These are phyloP conservation scores for Denticeps clupeoides DNA, from an alignment of 2,797 vertebrate species.

Conservation along the genomic window DNA sequence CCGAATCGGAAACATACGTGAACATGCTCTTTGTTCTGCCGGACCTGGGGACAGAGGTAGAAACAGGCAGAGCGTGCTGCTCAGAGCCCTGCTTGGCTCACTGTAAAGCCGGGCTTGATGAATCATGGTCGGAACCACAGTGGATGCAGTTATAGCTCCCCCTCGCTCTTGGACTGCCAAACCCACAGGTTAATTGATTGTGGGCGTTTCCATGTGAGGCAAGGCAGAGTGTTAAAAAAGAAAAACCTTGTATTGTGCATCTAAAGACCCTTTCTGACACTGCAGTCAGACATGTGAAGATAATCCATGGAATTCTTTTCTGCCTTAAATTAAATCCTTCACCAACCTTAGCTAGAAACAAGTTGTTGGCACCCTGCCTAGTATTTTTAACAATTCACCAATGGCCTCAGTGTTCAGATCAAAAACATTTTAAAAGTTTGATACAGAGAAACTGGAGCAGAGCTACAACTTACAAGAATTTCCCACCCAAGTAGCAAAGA, in stretches of 20 bases:
- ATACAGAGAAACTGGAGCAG: no score
- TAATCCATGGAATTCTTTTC: constrained; percentile 54
- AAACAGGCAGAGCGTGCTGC: not conserved
- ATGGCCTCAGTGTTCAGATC: no score
- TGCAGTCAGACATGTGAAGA: constrained; percentile 49
- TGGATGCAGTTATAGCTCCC: constrained; percentile 4
- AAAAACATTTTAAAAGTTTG: no score
- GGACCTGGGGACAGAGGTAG: not conserved
- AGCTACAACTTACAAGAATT: no score
- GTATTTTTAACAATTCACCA: constrained; percentile 44
- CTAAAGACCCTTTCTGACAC: constrained; percentile 28
- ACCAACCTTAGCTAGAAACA: constrained; percentile 43
- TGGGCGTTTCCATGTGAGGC: not conserved
- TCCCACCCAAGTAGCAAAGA: no score
- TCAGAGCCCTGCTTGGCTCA: not conserved
- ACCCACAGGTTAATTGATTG: constrained; percentile 2
- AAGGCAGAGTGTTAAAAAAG: not conserved
- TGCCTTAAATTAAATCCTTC: constrained; percentile 59
- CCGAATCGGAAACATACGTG: not conserved
- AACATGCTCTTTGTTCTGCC: not conserved
- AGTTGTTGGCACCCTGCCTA: constrained; percentile 38
- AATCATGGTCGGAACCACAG: not conserved
- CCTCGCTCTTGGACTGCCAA: not conserved
- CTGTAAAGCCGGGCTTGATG: not conserved
- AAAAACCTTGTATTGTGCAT: constrained; percentile 34